These are phyloP conservation scores for Hylomyscus alleni DNA, from an alignment of 2,797 vertebrate species.

Conservation along the genomic window DNA sequence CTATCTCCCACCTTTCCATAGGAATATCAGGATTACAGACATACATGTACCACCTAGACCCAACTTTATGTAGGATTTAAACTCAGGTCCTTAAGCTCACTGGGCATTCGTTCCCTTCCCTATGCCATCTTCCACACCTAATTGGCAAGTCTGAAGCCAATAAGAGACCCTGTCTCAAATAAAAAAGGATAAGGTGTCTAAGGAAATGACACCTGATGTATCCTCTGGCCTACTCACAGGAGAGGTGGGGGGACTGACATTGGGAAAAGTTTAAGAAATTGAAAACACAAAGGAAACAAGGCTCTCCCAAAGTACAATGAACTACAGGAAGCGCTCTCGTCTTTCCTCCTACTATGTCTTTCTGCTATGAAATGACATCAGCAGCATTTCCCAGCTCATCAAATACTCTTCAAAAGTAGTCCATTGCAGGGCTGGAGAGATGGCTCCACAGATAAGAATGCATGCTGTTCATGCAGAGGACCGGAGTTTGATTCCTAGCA, in stretches of 20 bases:
- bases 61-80: background rate
- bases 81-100: background rate
- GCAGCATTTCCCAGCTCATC: background rate
- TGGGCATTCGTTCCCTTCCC: no score
- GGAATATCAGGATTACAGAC: background rate
- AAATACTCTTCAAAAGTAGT: constrained; percentile 56
- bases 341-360: background rate
- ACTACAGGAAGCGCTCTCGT: background rate
- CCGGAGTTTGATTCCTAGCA: background rate
- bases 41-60: background rate
- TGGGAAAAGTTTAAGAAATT: background rate
- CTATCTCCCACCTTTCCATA: no score
- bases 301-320: background rate
- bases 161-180: background rate
- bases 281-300: constrained; percentile 19
- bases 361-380: background rate
- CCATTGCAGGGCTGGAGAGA: background rate
- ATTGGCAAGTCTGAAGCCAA: background rate
- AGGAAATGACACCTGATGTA: background rate
- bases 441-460: background rate
- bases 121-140: background rate
- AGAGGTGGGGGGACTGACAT: no score
- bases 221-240: background rate
- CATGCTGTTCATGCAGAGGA: background rate
- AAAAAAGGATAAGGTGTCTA: background rate